phyloP scores from a whole-genome alignment of 2,797 vertebrate genomes.

The Acipenser oxyrinchus region DNA sequence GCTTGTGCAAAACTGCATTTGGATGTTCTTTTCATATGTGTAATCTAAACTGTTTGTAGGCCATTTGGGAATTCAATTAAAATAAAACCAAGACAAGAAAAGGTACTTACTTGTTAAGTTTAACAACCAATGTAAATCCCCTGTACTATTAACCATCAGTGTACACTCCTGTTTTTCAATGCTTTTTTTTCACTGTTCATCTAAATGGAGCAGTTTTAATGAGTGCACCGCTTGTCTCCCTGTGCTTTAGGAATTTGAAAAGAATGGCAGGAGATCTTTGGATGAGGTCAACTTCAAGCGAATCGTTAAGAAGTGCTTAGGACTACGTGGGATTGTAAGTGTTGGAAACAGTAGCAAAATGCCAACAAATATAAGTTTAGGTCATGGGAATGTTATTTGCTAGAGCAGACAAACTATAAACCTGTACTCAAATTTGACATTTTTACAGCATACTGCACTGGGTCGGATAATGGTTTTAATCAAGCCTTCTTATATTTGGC shows the following conservation, averaged over 20 bases:
- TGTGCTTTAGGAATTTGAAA: conserved; percentile 48
- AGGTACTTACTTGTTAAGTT: no score
- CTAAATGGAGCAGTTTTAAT: neutral
- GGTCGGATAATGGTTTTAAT: neutral
- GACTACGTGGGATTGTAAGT: conserved; percentile 45
- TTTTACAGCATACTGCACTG: conserved; percentile 1
- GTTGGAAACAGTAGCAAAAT: neutral
- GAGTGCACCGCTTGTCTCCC: neutral
- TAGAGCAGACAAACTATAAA: neutral
- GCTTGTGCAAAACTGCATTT: no score
- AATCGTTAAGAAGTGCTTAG: conserved; percentile 55
- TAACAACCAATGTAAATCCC: no score
- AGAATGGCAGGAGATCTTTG: conserved; percentile 38
- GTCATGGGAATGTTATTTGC: conserved; percentile 7
- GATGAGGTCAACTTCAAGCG: conserved; percentile 50
- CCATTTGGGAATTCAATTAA: no score
- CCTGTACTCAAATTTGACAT: conserved; percentile 4
- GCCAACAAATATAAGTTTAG: neutral
- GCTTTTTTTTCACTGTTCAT: no score
- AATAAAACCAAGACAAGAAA: no score
- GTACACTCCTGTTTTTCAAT: no score
- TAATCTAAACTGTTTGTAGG: no score
- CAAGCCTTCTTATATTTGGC: conserved; percentile 2
- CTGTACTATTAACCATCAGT: no score
- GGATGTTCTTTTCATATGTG: no score